These are phyloP conservation scores for Pyrgus malvae DNA, from an alignment of 2,888 invertebrate species.

Conservation along the genomic window DNA sequence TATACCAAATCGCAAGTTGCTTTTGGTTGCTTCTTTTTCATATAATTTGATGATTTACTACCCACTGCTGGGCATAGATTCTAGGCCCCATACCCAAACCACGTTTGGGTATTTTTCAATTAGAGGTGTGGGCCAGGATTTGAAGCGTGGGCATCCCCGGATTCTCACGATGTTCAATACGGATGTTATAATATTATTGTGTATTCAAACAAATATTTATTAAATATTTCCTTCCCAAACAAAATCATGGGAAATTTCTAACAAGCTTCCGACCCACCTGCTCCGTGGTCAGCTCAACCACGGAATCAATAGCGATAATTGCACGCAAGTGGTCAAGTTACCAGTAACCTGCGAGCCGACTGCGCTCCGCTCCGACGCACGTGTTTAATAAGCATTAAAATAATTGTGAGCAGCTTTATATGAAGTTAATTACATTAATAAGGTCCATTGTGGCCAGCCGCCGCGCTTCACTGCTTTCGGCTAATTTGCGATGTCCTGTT, in stretches of 20 bases:
- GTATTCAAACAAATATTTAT: too few species aligned
- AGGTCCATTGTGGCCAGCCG: constrained; percentile 58
- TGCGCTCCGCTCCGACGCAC: constrained; percentile 63
- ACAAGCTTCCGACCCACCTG: constrained; percentile 51
- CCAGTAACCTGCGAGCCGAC: constrained; percentile 47
- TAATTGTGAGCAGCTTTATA: constrained; percentile 75
- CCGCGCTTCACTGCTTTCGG: constrained; percentile 61
- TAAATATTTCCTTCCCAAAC: constrained; percentile 13
- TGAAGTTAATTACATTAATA: constrained; percentile 76
- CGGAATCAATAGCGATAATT: constrained; percentile 80
- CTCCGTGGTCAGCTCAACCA: constrained; percentile 51
- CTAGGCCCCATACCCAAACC: too few species aligned
- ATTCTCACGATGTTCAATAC: too few species aligned
- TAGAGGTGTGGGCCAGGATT: too few species aligned
- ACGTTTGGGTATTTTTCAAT: too few species aligned
- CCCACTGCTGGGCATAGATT: too few species aligned
- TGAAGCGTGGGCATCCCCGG: too few species aligned
- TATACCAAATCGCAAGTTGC: too few species aligned
- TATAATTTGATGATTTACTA: too few species aligned
- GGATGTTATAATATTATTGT: too few species aligned
- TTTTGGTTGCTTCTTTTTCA: too few species aligned
- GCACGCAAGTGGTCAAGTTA: constrained; percentile 53
- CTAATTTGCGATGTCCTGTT: constrained; percentile 77
- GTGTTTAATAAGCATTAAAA: constrained; percentile 77
- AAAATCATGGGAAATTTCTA: constrained; percentile 40